A percentile compares a stretch with the other conserved stretches of the same genome.
Evolutionary conservation across 2,888 invertebrate genomes (phyloP).

Genomic region (Polymixis flavicincta): DNA sequence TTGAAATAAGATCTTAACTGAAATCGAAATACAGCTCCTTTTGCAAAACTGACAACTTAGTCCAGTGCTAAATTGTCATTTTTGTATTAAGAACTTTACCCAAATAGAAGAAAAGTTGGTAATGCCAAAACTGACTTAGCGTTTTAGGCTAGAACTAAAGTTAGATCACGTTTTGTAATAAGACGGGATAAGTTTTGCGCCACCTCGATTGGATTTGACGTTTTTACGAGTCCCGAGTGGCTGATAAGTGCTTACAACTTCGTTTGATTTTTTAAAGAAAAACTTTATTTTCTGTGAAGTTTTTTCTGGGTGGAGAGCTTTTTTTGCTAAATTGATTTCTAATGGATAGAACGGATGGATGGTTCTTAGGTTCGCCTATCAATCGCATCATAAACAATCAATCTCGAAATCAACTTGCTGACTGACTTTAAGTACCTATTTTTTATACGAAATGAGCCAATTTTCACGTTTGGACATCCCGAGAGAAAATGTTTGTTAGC

Average conservation of each 20-base stretch:
- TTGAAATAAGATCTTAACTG: no score
- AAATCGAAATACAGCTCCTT: no score
- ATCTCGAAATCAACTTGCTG: background rate
- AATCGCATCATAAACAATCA: no score
- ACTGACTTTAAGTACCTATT: no score
- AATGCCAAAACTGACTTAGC: no score
- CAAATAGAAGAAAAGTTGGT: no score
- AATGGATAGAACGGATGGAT: background rate
- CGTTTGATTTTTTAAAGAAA: background rate
- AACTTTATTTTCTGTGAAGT: background rate
- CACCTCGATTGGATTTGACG: slow-evolving; percentile 55
- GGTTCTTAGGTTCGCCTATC: background rate
- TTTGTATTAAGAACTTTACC: no score
- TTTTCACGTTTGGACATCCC: background rate
- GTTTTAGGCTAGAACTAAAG: no score
- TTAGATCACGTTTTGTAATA: no score
- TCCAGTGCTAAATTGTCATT: no score
- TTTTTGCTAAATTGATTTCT: slow-evolving; percentile 8
- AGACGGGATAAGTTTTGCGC: slow-evolving; percentile 64
- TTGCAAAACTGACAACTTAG: no score
- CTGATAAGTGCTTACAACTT: slow-evolving; percentile 22
- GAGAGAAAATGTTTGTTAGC: background rate
- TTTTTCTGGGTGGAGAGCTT: background rate
- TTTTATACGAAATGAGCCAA: background rate
- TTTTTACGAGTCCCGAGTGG: slow-evolving; percentile 57